Conservation (phyloP, 2,113 vertebrate species). For the Hoplias malabaricus region DNA sequence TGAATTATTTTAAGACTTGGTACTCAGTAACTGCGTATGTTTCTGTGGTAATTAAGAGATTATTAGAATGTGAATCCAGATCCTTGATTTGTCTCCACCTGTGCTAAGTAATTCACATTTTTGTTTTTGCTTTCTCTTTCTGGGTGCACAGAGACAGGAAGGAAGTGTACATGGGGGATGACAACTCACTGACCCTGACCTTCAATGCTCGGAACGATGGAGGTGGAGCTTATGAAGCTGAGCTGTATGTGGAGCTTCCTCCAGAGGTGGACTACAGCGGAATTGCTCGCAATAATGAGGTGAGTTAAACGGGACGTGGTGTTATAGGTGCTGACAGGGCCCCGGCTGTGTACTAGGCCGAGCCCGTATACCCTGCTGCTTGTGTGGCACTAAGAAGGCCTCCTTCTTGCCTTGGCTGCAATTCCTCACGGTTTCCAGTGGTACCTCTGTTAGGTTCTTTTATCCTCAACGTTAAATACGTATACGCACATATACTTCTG, state of each 20-base stretch:
- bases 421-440: too few species aligned
- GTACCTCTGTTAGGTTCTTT: too few species aligned
- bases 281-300: conserved; percentile 84
- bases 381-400: not conserved
- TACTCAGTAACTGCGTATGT: too few species aligned
- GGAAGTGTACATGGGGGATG: conserved; percentile 83
- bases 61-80: too few species aligned
- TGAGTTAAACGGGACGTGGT: conserved; percentile 57
- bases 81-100: too few species aligned
- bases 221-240: conserved; percentile 88
- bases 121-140: conserved; percentile 8
- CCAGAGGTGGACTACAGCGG: conserved; percentile 86
- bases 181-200: conserved; percentile 82
- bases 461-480: too few species aligned
- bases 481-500: too few species aligned
- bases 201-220: conserved; percentile 86
- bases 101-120: not conserved
- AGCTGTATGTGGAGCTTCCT: conserved; percentile 83
- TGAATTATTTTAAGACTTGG: too few species aligned
- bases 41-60: too few species aligned
- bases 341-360: conserved; percentile 11
- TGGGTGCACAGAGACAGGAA: conserved; percentile 74
- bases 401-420: too few species aligned
- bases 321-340: not conserved
- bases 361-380: not conserved